A percentile compares a stretch with the other conserved stretches of the same genome.
Conservation (phyloP, 2,888 invertebrate species). For the Aradus depressus region DNA sequence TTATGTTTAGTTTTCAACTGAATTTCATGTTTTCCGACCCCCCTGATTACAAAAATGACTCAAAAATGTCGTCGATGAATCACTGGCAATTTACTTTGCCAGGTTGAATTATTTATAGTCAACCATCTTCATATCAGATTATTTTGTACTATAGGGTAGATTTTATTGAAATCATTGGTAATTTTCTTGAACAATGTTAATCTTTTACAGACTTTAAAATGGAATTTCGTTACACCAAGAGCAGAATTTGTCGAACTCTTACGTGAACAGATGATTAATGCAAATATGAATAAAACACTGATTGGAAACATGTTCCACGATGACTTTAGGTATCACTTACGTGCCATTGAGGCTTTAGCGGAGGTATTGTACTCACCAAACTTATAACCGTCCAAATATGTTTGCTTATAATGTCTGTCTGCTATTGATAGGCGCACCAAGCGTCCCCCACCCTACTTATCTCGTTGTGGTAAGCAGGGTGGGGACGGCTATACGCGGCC, state of each 20-base stretch:
- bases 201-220: slow-evolving; percentile 56
- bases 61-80: not conserved
- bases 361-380: slow-evolving; percentile 42
- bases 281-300: slow-evolving; percentile 76
- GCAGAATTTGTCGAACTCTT: slow-evolving; percentile 89
- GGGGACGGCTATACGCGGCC: no score
- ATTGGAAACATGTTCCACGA: slow-evolving; percentile 87
- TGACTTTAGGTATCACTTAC: slow-evolving; percentile 89
- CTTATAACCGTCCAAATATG: no score
- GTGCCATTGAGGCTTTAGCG: slow-evolving; percentile 81
- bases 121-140: no score
- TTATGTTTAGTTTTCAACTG: no score
- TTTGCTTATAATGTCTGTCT: no score
- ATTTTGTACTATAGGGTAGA: not conserved
- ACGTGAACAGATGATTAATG: slow-evolving; percentile 78
- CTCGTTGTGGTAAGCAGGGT: no score
- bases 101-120: no score
- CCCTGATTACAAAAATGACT: no score
- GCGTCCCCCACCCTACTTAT: no score
- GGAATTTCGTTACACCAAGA: slow-evolving; percentile 89
- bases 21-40: no score
- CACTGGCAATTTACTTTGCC: not conserved
- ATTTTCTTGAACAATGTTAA: no score
- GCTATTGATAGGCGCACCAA: no score
- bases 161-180: not conserved